These are phyloP conservation scores for Dinocampus coccinellae DNA, from an alignment of 2,888 invertebrate species.

Conservation along the genomic window DNA sequence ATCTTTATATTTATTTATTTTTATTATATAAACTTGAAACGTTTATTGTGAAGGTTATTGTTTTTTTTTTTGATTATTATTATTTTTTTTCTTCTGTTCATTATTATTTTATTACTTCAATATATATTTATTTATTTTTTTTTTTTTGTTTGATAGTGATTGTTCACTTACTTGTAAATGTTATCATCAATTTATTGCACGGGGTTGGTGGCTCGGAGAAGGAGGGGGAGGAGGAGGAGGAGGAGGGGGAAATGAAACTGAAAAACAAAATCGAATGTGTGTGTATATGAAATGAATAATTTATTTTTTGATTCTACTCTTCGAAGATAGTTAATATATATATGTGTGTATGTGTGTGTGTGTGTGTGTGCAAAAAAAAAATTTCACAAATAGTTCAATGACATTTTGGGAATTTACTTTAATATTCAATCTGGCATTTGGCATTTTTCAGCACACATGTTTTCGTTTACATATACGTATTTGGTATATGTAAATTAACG, in stretches of 20 bases:
- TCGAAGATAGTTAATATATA: neutral
- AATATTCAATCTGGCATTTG: slow-evolving; percentile 28
- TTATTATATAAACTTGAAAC: neutral
- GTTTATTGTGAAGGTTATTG: neutral
- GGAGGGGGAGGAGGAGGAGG: no score
- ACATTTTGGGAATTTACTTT: slow-evolving; percentile 11
- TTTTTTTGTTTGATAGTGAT: no score
- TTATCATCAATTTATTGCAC: no score
- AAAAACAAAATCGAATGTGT: no score
- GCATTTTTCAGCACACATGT: slow-evolving; percentile 10
- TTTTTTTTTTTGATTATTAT: neutral
- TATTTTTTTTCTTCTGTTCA: no score
- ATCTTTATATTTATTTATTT: neutral
- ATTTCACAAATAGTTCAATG: neutral
- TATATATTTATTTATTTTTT: no score
- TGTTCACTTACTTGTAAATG: no score
- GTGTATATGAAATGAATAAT: neutral
- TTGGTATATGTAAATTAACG: neutral
- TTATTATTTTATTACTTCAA: no score
- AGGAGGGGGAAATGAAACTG: no score
- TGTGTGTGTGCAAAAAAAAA: neutral
- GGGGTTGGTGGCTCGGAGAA: no score
- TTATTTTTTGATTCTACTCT: neutral
- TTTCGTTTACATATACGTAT: neutral
- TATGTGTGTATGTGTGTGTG: no score